A percentile compares a stretch with the other conserved stretches of the same genome.
Conservation (phyloP, 2,797 vertebrate genomes). For the Danio aesculapii region DNA sequence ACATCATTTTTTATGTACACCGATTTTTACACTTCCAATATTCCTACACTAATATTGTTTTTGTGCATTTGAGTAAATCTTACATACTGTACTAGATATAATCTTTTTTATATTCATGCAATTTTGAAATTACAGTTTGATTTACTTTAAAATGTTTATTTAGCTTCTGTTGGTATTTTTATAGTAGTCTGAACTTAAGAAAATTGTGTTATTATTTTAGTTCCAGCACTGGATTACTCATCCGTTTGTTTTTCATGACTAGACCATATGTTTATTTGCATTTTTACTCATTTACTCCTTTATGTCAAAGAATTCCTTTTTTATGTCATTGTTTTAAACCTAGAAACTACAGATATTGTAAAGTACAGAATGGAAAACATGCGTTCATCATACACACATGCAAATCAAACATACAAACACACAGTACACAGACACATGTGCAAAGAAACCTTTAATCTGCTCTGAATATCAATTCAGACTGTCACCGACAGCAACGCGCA, state of each 20-base stretch:
- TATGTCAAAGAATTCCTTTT: background rate
- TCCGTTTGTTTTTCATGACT: background rate
- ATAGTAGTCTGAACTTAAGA: no score
- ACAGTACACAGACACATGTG: slow-evolving; percentile 22
- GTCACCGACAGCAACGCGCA: slow-evolving; percentile 36
- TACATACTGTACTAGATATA: no score
- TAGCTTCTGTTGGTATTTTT: no score
- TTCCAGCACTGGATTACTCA: no score
- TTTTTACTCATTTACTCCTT: background rate
- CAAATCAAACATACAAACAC: slow-evolving; percentile 7
- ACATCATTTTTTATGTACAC: no score
- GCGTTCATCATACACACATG: background rate
- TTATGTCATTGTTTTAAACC: background rate
- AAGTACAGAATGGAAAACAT: background rate
- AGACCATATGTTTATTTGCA: background rate
- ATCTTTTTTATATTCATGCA: no score
- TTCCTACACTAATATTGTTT: no score
- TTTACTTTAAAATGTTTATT: no score
- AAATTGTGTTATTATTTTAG: no score
- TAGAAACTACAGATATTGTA: background rate
- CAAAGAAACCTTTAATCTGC: slow-evolving; percentile 54
- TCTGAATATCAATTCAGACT: slow-evolving; percentile 44
- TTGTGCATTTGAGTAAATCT: no score
- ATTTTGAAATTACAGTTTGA: no score
- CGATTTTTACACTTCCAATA: no score